These are phyloP conservation scores for Myotis vivesi DNA, from an alignment of 2,797 vertebrate species.

Conservation along the genomic window DNA sequence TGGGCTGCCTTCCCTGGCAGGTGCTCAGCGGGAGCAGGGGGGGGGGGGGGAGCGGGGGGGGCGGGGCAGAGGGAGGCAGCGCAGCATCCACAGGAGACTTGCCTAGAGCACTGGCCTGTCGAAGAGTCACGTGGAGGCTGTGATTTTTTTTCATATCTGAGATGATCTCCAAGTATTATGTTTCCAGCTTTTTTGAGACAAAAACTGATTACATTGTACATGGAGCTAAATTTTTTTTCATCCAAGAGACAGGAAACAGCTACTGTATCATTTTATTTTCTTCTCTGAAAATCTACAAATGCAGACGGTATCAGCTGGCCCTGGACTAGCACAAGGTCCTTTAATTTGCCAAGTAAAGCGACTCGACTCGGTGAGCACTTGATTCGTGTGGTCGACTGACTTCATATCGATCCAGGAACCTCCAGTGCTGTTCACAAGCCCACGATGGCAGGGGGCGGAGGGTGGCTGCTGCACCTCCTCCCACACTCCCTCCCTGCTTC, in stretches of 20 bases:
- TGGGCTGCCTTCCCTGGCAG: neutral
- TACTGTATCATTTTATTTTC: slow-evolving; percentile 63
- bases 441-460: slow-evolving; percentile 71
- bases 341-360: slow-evolving; percentile 75
- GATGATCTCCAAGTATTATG: slow-evolving; percentile 41
- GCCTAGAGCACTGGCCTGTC: slow-evolving; percentile 68
- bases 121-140: slow-evolving; percentile 59
- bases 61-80: slow-evolving; percentile 55
- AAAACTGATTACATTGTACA: slow-evolving; percentile 17
- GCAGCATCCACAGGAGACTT: slow-evolving; percentile 61
- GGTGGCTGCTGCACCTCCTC: slow-evolving; percentile 63
- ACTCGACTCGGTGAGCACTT: slow-evolving; percentile 64
- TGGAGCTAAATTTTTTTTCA: slow-evolving; percentile 61
- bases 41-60: neutral
- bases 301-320: slow-evolving; percentile 55
- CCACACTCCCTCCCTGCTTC: slow-evolving; percentile 56
- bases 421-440: slow-evolving; percentile 74
- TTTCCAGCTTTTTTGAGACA: slow-evolving; percentile 50
- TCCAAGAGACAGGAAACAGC: slow-evolving; percentile 45
- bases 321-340: slow-evolving; percentile 30
- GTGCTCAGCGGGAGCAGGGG: neutral
- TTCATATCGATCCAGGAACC: slow-evolving; percentile 74
- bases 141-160: slow-evolving; percentile 51
- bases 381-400: slow-evolving; percentile 56
- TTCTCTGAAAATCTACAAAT: slow-evolving; percentile 55